Evolutionary conservation across 2,888 invertebrate species (phyloP).

Genomic region (Andrena minutula): DNA sequence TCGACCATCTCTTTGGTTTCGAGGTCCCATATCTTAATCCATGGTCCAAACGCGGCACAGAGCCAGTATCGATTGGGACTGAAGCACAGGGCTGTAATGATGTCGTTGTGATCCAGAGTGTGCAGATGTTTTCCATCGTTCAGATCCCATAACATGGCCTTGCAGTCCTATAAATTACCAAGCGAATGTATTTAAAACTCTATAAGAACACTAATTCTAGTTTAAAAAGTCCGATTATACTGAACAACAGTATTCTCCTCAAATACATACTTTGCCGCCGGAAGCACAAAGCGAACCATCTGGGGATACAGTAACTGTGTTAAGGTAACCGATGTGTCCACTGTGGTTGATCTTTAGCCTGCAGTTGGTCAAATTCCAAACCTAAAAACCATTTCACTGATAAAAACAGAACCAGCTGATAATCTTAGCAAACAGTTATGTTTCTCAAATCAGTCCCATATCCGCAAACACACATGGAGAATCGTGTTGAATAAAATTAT

Average conservation of each 20-base stretch:
- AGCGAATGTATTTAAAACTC: neutral
- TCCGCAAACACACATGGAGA: constrained; percentile 83
- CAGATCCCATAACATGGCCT: constrained; percentile 99
- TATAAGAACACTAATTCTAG: no score
- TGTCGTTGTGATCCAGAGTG: constrained; percentile 99
- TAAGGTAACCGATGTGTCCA: constrained; percentile 98
- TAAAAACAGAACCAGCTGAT: constrained; percentile 6
- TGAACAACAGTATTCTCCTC: neutral
- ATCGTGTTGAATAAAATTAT: constrained; percentile 75
- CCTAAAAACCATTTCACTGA: constrained; percentile 85
- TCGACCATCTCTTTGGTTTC: constrained; percentile 99
- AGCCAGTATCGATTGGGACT: constrained; percentile 99
- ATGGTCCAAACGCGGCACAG: constrained; percentile 99
- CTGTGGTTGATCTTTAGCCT: constrained; percentile 99
- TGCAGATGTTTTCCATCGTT: constrained; percentile 99
- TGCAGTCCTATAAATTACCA: constrained; percentile 91
- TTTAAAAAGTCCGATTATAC: neutral
- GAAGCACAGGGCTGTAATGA: constrained; percentile 99
- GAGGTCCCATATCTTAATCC: constrained; percentile 99
- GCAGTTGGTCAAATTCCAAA: constrained; percentile 99
- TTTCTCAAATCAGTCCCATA: constrained; percentile 82
- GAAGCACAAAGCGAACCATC: constrained; percentile 99
- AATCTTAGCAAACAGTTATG: constrained; percentile 4
- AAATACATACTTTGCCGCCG: constrained; percentile 92
- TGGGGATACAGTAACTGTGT: constrained; percentile 99